Base-by-base conservation (phyloP, 23 tunicate genomes). In the Corella eumyota region DNA sequence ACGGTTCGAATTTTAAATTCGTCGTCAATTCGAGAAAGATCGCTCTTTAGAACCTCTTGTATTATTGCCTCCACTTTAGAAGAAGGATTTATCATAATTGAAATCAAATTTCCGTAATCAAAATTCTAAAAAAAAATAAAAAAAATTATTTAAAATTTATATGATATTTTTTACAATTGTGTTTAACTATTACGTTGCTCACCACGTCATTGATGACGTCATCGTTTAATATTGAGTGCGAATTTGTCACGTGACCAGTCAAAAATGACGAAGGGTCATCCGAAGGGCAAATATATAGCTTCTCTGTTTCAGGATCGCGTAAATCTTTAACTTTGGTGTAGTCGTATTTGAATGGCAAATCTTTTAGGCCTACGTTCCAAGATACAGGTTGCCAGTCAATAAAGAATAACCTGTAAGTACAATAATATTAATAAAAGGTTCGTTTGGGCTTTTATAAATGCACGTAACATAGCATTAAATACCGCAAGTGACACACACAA, bases 331-430 rank as follows among this genome's bases (percentile, higher is more conserved):
- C 88, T 25, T 53, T 56, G 13, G 31, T n/a, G 52, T 79, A 88
- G 36, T 88, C 76, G 74, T 69, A 88, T 0, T 40, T 23, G 46
- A 88, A 88, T 2, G 81, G 67, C 32, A 88, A 40, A 1, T 67
- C 69, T 46, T 67, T 66, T 11, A 88, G 65, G 0, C 75, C 80
- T 9, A 88, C 69, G 13, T 77, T 34, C 96, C 96, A 88, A 7
- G 64, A 36, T 28, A 53, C 68, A 6, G 96, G 96, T 37, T 79
- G 56, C 96, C 96, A 88, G 48, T 78, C 67, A 15, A 88, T 73
- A 35, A 88, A 88, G 45, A 88, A 62, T 49, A 88, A 36, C 62
- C 96, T 88, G 66, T 2, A 27, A 27, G 34, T 3, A 44, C 9
- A 45, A 29, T 11, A 20, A 53, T 7, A 7, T 15, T 53, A 11